phyloP scores from a whole-genome alignment of 1,140 invertebrate species.

The Sinella curviseta region DNA sequence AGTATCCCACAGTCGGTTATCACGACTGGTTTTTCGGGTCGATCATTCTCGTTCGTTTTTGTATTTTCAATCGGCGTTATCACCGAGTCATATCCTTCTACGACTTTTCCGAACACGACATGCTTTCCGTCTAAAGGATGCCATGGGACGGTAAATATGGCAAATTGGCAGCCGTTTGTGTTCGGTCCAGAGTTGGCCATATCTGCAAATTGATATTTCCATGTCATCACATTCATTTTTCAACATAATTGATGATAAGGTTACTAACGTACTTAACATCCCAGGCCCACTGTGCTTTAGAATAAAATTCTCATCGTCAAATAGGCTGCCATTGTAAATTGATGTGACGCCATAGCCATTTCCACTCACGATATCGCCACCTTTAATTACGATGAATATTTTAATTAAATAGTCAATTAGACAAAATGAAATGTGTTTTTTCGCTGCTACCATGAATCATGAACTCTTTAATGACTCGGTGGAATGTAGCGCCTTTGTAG shows the following conservation, averaged over 20 bases:
- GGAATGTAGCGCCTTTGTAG: constrained; percentile 38
- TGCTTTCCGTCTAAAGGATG: constrained; percentile 87
- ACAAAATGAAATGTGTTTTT: background rate
- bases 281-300: constrained; percentile 84
- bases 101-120: constrained; percentile 86
- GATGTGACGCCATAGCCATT: constrained; percentile 77
- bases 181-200: constrained; percentile 89
- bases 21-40: background rate
- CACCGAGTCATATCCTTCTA: constrained; percentile 27
- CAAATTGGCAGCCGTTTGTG: constrained; percentile 63
- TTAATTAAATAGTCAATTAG: background rate
- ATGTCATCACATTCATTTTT: background rate
- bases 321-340: constrained; percentile 87
- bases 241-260: background rate
- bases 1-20: constrained; percentile 20
- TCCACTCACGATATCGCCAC: constrained; percentile 74
- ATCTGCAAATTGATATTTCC: constrained; percentile 61
- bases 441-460: constrained; percentile 82
- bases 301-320: constrained; percentile 92
- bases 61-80: constrained; percentile 30
- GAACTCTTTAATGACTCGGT: constrained; percentile 78
- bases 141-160: constrained; percentile 81
- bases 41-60: no score
- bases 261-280: constrained; percentile 36
- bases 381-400: constrained; percentile 59